Evolutionary conservation across 2,888 invertebrate genomes (phyloP).

Genomic region (Cheilosia impressa): DNA sequence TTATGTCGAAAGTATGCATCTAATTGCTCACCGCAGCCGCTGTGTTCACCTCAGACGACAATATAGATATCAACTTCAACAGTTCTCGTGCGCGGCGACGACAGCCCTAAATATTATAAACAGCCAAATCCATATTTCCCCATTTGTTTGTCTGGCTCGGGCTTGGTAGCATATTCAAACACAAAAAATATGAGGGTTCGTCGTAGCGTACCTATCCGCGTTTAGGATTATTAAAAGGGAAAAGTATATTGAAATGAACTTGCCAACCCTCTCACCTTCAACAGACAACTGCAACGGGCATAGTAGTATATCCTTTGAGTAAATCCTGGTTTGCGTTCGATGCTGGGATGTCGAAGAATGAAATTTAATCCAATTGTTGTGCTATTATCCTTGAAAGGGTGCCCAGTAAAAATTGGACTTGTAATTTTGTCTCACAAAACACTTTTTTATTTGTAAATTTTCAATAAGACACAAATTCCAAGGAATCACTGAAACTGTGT

Average conservation of each 20-base stretch:
- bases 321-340: slow-evolving; percentile 61
- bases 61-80: slow-evolving; percentile 65
- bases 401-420: slow-evolving; percentile 20
- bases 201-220: slow-evolving; percentile 14
- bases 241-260: slow-evolving; percentile 53
- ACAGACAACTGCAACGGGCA: slow-evolving; percentile 56
- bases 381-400: slow-evolving; percentile 51
- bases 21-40: slow-evolving; percentile 29
- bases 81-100: slow-evolving; percentile 34
- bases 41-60: slow-evolving; percentile 63
- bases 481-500: slow-evolving; percentile 22
- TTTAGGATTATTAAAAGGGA: slow-evolving; percentile 56
- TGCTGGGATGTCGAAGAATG: slow-evolving; percentile 32
- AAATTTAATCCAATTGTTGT: slow-evolving; percentile 71
- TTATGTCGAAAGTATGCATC: slow-evolving; percentile 64
- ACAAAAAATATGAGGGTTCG: slow-evolving; percentile 14
- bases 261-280: slow-evolving; percentile 71
- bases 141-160: background rate
- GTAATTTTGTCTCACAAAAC: slow-evolving; percentile 10
- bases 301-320: slow-evolving; percentile 68
- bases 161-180: background rate
- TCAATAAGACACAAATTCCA: background rate
- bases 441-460: slow-evolving; percentile 4
- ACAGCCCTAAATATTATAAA: slow-evolving; percentile 39
- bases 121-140: slow-evolving; percentile 42